These are phyloP conservation scores for Azemiops feae DNA, from an alignment of 2,113 vertebrate genomes.

Conservation along the genomic window DNA sequence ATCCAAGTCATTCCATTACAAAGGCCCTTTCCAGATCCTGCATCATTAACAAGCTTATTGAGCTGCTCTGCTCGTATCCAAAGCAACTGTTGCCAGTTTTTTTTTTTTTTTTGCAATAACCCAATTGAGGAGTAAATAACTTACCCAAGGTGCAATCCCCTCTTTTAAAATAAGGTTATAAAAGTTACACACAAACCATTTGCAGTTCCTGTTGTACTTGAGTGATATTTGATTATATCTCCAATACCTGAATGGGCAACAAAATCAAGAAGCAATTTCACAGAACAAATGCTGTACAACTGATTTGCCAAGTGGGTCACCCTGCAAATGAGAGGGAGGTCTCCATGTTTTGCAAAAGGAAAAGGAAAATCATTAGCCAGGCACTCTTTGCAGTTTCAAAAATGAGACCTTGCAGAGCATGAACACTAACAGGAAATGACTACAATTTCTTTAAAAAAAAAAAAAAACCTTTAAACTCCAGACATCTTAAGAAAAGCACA, in stretches of 20 bases:
- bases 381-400: background rate
- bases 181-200: background rate
- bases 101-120: background rate
- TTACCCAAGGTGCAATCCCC: constrained; percentile 11
- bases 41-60: background rate
- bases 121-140: constrained; percentile 11
- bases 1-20: background rate
- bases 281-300: background rate
- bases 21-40: background rate
- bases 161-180: constrained; percentile 12
- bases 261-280: constrained; percentile 8
- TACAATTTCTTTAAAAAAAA: background rate
- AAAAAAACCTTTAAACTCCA: too few species aligned
- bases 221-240: constrained; percentile 7
- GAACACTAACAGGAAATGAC: fast-evolving
- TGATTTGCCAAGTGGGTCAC: background rate
- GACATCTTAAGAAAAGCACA: background rate
- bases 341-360: background rate
- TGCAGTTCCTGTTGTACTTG: background rate
- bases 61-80: constrained; percentile 5
- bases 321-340: background rate
- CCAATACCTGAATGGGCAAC: background rate
- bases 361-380: background rate
- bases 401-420: background rate
- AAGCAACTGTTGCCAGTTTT: background rate